Conservation (phyloP, 2,888 invertebrate genomes). For the Hirtodrosophila duncani region DNA sequence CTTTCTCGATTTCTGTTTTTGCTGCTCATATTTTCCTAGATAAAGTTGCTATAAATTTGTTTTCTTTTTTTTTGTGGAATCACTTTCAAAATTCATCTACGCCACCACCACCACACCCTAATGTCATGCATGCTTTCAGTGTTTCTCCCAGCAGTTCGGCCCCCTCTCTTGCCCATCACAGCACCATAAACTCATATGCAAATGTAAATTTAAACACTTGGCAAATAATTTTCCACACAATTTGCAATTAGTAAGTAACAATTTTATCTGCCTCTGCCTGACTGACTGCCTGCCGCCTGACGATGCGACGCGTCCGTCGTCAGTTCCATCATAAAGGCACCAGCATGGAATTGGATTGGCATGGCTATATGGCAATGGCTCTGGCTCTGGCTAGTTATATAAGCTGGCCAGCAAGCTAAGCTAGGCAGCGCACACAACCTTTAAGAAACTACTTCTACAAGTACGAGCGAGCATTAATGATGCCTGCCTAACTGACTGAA, state of each 20-base stretch:
- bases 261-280: slow-evolving; percentile 47
- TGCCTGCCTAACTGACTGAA: no score
- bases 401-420: slow-evolving; percentile 39
- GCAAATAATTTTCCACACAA: slow-evolving; percentile 68
- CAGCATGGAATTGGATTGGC: slow-evolving; percentile 22
- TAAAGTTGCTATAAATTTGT: no score
- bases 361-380: slow-evolving; percentile 4
- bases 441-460: slow-evolving; percentile 6
- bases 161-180: neutral
- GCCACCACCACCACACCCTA: no score
- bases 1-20: no score
- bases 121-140: neutral
- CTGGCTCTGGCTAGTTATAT: slow-evolving; percentile 54
- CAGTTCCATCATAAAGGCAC: slow-evolving; percentile 60
- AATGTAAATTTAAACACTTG: slow-evolving; percentile 57
- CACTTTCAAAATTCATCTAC: no score
- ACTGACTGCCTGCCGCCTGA: slow-evolving; percentile 6
- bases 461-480: slow-evolving; percentile 24
- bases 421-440: slow-evolving; percentile 1
- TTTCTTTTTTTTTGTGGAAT: no score
- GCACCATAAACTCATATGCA: slow-evolving; percentile 36
- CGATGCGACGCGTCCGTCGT: neutral
- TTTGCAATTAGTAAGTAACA: slow-evolving; percentile 66
- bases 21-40: no score
- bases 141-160: neutral